Evolutionary conservation across 2,797 vertebrate genomes (phyloP), one percentile per base, ranked within the genome.

Genomic region (Enteromius treurensis): DNA sequence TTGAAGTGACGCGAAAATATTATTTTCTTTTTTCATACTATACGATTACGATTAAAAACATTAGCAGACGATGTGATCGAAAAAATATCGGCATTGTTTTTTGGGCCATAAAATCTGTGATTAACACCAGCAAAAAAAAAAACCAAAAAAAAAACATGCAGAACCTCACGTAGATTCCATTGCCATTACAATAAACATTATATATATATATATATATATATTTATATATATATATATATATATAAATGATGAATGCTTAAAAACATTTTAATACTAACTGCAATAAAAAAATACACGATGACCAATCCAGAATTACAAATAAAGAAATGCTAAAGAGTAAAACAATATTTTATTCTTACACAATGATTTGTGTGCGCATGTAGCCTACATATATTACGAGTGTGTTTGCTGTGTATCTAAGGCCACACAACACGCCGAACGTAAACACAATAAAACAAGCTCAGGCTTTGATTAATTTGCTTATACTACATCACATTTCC

Each of bases 341-440:
- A 65, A 14, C 14, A 10, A 45, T 15, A 40, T 65, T 47, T 47
- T 21, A 55, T 60, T 60, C n/a, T 3, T 13, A 3, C n/a, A 2
- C 1, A 15, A 3, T n/a, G 19, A n/a, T n/a, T n/a, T 37, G 47
- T 10, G 47, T 8, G 6, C 51, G 32, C 37, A 17, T 29, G 53
- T 37, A 58, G 7, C 0, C 21, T 47, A 34, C 34, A 37, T 5
- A 26, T 37, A 21, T 4, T 9, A 55, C 13, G 34, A 37, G 32
- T 76, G 13, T 40, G 51, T 60, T 29, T 60, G 8, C 17, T 58
- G 19, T 75, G 21, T 45, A 45, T 62, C 9, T 45, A 47, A 77
- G 37, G 55, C n/a, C 75, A 77, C 37, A 77, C n/a, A 62, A 62
- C 55, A 62, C n/a, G 32, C 1, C 55, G 37, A 77, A 7, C 51